Conservation (phyloP, 1,140 invertebrate species). For the Micrasema minimum region DNA sequence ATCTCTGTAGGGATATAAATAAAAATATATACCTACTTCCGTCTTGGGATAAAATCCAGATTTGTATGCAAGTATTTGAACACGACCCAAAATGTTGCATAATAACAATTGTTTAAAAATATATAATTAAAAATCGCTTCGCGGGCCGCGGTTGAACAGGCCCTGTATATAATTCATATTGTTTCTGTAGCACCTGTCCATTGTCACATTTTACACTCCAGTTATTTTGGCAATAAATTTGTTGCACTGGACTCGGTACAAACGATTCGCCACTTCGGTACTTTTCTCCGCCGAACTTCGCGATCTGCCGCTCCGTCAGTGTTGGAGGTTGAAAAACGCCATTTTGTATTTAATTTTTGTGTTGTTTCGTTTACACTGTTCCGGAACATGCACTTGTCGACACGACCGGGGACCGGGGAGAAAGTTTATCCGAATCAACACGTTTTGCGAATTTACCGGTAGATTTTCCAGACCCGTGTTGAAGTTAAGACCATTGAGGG, state of each 20-base stretch:
- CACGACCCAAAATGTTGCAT: too few relatives aligned
- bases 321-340: not conserved
- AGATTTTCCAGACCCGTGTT: too few relatives aligned
- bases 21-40: too few relatives aligned
- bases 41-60: too few relatives aligned
- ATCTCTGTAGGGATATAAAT: too few relatives aligned
- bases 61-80: too few relatives aligned
- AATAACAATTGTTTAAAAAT: too few relatives aligned
- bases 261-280: not conserved
- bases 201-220: constrained; percentile 41
- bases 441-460: constrained; percentile 2
- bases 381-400: constrained; percentile 9
- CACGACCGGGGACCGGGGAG: constrained; percentile 6
- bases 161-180: constrained; percentile 10
- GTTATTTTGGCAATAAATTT: constrained; percentile 43
- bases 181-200: constrained; percentile 34
- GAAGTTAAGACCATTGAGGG: too few relatives aligned
- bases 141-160: not conserved
- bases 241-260: not conserved
- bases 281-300: not conserved
- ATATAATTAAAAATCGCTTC: not conserved
- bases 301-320: not conserved
- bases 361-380: not conserved
- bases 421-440: constrained; percentile 2
- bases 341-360: not conserved